phyloP scores from a whole-genome alignment of 2,113 vertebrate genomes.

The Cinclus mexicanus region DNA sequence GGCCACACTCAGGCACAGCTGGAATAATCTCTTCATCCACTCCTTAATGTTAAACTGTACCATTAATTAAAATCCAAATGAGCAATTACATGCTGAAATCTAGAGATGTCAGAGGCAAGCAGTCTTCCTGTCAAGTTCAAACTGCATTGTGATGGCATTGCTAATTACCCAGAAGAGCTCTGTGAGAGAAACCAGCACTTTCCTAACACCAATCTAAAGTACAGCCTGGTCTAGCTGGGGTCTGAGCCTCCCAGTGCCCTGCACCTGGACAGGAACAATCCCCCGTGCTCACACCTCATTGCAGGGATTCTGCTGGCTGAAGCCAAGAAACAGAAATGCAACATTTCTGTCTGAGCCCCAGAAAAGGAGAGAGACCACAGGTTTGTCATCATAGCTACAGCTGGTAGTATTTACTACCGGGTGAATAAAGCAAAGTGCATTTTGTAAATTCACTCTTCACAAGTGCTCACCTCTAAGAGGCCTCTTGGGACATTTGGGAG shows the following conservation, averaged over 20 bases:
- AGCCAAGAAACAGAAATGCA: neutral
- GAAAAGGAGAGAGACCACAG: neutral
- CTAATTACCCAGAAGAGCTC: neutral
- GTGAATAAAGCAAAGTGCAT: neutral
- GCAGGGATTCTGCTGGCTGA: neutral
- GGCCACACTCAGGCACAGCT: neutral
- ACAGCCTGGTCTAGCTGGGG: neutral
- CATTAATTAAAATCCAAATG: neutral
- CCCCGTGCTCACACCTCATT: too few species aligned
- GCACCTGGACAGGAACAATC: fast-evolving
- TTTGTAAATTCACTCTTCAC: neutral
- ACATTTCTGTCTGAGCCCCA: neutral
- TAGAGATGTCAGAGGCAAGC: neutral
- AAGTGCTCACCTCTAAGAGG: neutral
- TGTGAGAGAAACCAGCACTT: neutral
- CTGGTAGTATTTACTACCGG: neutral
- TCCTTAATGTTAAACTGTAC: neutral
- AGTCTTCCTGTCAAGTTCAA: neutral
- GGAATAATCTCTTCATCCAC: neutral
- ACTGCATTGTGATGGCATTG: neutral
- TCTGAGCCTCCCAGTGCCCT: neutral
- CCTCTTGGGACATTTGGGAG: neutral
- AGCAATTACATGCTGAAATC: neutral
- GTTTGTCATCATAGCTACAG: neutral
- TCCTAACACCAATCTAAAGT: neutral